Conservation (phyloP, 2,113 vertebrate genomes). For the human (Homo sapiens) region GRCh38 chr5:34752001-34752500, state of each 20-base stretch:
- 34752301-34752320: slow-evolving; percentile 1
- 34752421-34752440: neutral
- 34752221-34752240: neutral
- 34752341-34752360: neutral
- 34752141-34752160: neutral
- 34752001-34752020: neutral
- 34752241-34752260: slow-evolving; percentile 32
- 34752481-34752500: neutral
- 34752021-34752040: no score
- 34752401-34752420: neutral
- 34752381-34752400: neutral
- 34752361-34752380: neutral
- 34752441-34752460: neutral
- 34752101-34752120: neutral
- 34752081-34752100: neutral
- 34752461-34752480: slow-evolving; percentile 56
- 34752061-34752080: neutral
- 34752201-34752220: neutral
- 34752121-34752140: slow-evolving; percentile 13
- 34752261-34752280: slow-evolving; percentile 40
- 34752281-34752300: slow-evolving; percentile 19
- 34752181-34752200: neutral
- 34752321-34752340: neutral
- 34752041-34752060: neutral
- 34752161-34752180: neutral